phyloP scores from a whole-genome alignment of 2,888 invertebrate species.

The Calliphora vomitoria region DNA sequence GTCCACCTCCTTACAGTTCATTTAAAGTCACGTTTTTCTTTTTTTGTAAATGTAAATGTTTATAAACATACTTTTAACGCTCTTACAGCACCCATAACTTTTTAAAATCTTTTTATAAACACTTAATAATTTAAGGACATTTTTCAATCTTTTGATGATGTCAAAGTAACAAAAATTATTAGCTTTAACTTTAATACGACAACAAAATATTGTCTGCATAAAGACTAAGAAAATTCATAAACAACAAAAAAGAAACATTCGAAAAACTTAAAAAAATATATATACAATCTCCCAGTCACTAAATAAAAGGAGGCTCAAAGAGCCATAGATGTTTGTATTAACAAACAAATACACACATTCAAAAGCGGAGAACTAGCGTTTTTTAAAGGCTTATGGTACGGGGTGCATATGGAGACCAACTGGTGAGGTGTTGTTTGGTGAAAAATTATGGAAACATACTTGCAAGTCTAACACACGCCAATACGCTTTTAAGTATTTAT shows the following conservation, averaged over 20 bases:
- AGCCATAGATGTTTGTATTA: conserved; percentile 56
- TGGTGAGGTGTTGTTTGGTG: conserved; percentile 81
- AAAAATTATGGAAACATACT: conserved; percentile 80
- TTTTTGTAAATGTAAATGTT: conserved; percentile 13
- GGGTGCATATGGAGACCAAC: conserved; percentile 73
- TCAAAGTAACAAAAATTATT: conserved; percentile 80
- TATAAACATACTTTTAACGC: conserved; percentile 15
- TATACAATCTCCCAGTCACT: conserved; percentile 73
- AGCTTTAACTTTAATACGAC: conserved; percentile 83
- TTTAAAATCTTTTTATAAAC: conserved; percentile 74
- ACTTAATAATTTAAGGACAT: conserved; percentile 83
- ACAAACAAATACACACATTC: conserved; percentile 39
- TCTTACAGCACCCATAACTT: conserved; percentile 56
- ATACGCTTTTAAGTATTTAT: conserved; percentile 54
- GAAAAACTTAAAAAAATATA: conserved; percentile 77
- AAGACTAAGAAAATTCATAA: conserved; percentile 55
- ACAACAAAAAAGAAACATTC: conserved; percentile 76
- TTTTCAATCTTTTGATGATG: conserved; percentile 84
- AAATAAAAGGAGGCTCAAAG: conserved; percentile 71
- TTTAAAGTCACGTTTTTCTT: conserved; percentile 67
- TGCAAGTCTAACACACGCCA: conserved; percentile 66
- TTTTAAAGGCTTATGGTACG: conserved; percentile 53
- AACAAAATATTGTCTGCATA: conserved; percentile 66
- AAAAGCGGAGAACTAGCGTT: conserved; percentile 67
- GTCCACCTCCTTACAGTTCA: background rate